Evolutionary conservation across 2,888 invertebrate genomes (phyloP).

Genomic region (Polydrusus pterygomalis): DNA sequence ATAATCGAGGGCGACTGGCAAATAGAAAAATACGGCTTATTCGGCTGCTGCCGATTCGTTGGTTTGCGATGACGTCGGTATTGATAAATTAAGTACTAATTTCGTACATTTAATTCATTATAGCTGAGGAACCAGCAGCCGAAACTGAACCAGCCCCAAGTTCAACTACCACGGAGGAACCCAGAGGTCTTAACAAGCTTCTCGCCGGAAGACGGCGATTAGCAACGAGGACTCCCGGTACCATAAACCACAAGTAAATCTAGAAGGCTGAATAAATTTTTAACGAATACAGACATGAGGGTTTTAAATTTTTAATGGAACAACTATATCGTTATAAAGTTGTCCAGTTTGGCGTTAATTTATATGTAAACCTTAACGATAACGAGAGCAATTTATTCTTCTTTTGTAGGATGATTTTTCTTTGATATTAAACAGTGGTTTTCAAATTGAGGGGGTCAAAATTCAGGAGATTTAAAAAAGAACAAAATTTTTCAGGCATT

Average conservation of each 20-base stretch:
- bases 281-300: neutral
- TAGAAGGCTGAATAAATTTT: slow-evolving; percentile 47
- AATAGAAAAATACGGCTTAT: too few species aligned
- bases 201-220: slow-evolving; percentile 82
- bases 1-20: too few species aligned
- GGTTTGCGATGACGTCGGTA: too few species aligned
- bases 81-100: too few species aligned
- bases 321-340: neutral
- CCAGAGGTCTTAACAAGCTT: slow-evolving; percentile 80
- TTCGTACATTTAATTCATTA: slow-evolving; percentile 1
- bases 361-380: too few species aligned
- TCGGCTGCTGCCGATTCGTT: too few species aligned
- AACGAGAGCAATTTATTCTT: neutral
- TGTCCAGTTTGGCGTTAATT: neutral
- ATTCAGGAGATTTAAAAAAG: too few species aligned
- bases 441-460: too few species aligned
- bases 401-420: neutral
- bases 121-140: slow-evolving; percentile 61
- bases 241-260: slow-evolving; percentile 56
- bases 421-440: too few species aligned
- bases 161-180: slow-evolving; percentile 70
- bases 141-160: slow-evolving; percentile 61
- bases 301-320: neutral
- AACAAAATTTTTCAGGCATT: too few species aligned
- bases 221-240: slow-evolving; percentile 75